Percentiles rank a stretch among this genome's conserved stretches.
Conservation (phyloP, 2,113 vertebrate species). For the Diadophis punctatus region DNA sequence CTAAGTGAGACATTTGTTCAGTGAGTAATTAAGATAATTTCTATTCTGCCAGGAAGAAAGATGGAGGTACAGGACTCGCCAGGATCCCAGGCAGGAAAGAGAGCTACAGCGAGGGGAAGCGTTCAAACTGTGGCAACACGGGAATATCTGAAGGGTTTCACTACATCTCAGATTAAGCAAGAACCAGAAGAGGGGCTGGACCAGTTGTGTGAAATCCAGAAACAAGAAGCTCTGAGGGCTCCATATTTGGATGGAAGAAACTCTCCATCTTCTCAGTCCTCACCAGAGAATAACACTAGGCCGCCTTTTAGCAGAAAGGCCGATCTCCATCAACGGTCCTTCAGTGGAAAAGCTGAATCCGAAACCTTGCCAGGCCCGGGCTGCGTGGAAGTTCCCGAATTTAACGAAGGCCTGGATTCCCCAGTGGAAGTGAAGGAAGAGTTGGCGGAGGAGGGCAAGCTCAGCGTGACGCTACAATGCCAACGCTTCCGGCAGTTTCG, state of each 20-base stretch:
- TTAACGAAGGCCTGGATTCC: too few relatives aligned
- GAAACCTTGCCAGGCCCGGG: too few relatives aligned
- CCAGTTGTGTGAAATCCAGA: not conserved
- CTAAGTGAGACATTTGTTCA: too few relatives aligned
- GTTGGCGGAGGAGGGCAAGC: not conserved
- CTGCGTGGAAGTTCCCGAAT: too few relatives aligned
- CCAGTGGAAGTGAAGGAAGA: constrained; percentile 2
- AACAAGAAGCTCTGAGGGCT: not conserved
- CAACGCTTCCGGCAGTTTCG: constrained; percentile 8
- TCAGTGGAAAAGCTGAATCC: too few relatives aligned
- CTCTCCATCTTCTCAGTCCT: not conserved
- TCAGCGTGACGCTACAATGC: not conserved
- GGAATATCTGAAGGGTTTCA: not conserved
- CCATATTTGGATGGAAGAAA: not conserved
- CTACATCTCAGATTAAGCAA: not conserved
- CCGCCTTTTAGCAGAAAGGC: not conserved
- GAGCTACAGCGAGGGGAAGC: not conserved
- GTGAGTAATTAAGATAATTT: not conserved
- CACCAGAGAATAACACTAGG: not conserved
- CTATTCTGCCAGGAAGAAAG: not conserved
- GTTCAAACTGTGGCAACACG: not conserved
- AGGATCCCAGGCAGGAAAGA: not conserved
- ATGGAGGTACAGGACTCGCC: not conserved
- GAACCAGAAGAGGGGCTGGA: not conserved
- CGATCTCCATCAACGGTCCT: too few relatives aligned